Conservation (phyloP, 37 sponge, comb jelly and placozoan genomes). For the Bolinopsis microptera region DNA sequence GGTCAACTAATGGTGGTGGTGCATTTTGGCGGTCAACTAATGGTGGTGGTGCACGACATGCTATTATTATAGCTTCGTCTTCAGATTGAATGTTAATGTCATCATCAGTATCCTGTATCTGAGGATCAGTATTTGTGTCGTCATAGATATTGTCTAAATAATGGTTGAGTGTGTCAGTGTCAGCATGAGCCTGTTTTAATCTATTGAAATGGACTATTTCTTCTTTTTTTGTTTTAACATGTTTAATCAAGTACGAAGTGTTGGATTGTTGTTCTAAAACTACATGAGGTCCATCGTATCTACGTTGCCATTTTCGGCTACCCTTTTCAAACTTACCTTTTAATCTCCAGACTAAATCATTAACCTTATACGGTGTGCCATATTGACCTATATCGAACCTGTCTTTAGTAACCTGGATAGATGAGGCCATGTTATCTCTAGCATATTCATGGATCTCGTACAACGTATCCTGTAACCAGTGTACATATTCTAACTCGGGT, state of each 20-base stretch:
- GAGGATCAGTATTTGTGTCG: no score
- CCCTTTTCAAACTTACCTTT: constrained; percentile 1
- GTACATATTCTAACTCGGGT: neutral
- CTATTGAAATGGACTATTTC: constrained; percentile 23
- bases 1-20: no score
- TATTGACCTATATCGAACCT: constrained; percentile 29
- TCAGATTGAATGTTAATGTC: no score
- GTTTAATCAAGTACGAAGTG: neutral
- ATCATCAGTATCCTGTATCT: no score
- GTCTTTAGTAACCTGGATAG: neutral
- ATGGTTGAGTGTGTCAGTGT: no score
- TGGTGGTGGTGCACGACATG: no score
- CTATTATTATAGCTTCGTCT: no score
- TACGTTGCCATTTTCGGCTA: neutral
- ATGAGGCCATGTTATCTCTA: neutral
- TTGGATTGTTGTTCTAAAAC: neutral
- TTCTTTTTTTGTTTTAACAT: neutral
- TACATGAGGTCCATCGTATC: neutral
- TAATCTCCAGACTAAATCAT: constrained; percentile 21
- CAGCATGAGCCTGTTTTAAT: neutral
- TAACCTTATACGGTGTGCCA: neutral
- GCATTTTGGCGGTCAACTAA: no score
- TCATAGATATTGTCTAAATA: no score
- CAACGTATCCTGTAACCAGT: neutral
- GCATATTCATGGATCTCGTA: constrained; percentile 8